Evolutionary conservation across 1,140 invertebrate genomes (phyloP).

Genomic region (Chionoecetes opilio): DNA sequence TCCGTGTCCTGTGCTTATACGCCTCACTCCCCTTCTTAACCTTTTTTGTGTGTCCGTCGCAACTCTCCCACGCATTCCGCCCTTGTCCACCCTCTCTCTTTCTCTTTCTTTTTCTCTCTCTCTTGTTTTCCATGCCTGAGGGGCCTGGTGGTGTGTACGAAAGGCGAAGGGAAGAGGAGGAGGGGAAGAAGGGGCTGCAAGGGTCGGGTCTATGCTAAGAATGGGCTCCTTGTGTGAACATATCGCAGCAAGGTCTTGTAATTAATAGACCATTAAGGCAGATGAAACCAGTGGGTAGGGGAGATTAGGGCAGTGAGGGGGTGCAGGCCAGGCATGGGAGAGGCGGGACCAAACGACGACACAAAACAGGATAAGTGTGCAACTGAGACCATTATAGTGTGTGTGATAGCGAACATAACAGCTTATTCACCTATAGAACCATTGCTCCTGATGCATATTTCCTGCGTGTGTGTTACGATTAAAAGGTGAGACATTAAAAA

Average conservation of each 20-base stretch:
- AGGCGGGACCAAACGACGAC: neutral
- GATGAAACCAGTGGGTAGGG: constrained; percentile 25
- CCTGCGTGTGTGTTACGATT: too few species aligned
- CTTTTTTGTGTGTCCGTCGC: constrained; percentile 35
- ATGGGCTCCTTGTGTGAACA: constrained; percentile 35
- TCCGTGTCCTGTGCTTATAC: constrained; percentile 52
- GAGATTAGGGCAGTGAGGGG: constrained; percentile 33
- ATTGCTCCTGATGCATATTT: too few species aligned
- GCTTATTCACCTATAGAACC: too few species aligned
- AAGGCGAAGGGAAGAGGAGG: constrained; percentile 11
- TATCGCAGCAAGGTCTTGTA: constrained; percentile 30
- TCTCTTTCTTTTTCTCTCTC: constrained; percentile 22
- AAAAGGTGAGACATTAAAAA: neutral
- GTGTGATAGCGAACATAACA: too few species aligned
- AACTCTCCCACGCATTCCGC: constrained; percentile 62
- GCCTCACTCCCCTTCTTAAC: constrained; percentile 52
- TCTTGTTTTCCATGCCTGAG: constrained; percentile 63
- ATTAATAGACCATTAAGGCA: constrained; percentile 29
- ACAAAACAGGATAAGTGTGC: too few species aligned
- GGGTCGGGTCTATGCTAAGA: constrained; percentile 1
- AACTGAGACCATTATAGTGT: too few species aligned
- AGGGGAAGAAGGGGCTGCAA: neutral
- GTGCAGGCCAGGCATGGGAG: neutral
- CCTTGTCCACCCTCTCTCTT: constrained; percentile 33
- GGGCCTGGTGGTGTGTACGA: neutral